Conservation (phyloP, 2,113 vertebrate genomes). For the Nasalis larvatus region DNA sequence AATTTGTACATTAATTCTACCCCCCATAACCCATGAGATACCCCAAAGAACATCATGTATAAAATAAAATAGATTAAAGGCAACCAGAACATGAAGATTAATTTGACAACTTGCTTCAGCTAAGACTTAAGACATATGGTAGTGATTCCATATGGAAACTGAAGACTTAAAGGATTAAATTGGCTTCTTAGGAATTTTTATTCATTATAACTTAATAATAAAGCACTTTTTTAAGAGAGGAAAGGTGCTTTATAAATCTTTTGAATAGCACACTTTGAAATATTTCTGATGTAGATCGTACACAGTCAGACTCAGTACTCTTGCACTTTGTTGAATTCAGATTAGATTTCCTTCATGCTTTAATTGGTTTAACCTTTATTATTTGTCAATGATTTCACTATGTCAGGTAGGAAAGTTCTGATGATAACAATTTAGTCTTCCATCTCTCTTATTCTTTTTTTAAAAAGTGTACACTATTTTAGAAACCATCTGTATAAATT, state of each 20-base stretch:
- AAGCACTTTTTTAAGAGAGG: background rate
- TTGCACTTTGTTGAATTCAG: constrained; percentile 7
- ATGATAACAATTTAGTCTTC: background rate
- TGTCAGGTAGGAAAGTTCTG: constrained; percentile 14
- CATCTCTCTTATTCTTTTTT: background rate
- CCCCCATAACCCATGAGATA: background rate
- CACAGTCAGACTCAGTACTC: background rate
- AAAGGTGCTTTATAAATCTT: constrained; percentile 45
- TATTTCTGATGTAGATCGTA: background rate
- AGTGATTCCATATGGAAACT: constrained; percentile 39
- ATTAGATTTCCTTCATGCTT: constrained; percentile 11
- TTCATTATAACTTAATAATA: constrained; percentile 54
- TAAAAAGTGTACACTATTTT: background rate
- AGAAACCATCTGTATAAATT: background rate
- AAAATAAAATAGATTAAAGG: constrained; percentile 55
- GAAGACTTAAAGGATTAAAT: constrained; percentile 54
- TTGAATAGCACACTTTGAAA: constrained; percentile 31
- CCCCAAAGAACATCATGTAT: constrained; percentile 25
- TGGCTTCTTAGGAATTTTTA: constrained; percentile 49
- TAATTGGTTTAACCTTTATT: constrained; percentile 37
- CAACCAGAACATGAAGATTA: constrained; percentile 43
- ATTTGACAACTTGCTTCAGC: constrained; percentile 38
- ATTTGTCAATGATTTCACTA: constrained; percentile 38
- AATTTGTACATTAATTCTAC: constrained; percentile 53
- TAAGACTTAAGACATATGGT: constrained; percentile 39